phyloP scores from a whole-genome alignment of 2,888 invertebrate genomes.

The Buathra laborator region DNA sequence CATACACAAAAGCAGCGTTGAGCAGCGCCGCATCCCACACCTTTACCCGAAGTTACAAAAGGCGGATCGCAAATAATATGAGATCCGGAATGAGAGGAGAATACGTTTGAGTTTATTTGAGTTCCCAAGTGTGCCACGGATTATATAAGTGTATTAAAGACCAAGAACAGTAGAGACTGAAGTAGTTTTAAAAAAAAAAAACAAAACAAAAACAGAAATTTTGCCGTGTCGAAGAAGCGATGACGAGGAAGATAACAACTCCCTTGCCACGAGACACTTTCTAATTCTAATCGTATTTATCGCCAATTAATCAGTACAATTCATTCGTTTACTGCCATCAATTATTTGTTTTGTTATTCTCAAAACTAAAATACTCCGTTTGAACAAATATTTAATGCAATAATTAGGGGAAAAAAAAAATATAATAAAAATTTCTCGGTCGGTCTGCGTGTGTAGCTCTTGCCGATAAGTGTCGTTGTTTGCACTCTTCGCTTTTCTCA shows the following conservation, averaged over 20 bases:
- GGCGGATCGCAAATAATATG: constrained; percentile 80
- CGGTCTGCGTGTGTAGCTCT: neutral
- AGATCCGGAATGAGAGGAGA: constrained; percentile 70
- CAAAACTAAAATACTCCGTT: constrained; percentile 41
- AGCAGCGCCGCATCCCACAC: constrained; percentile 83
- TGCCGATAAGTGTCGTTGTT: constrained; percentile 26
- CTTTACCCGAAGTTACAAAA: constrained; percentile 83
- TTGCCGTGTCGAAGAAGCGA: constrained; percentile 46
- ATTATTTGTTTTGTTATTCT: neutral
- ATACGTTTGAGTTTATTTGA: constrained; percentile 68
- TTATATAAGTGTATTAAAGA: constrained; percentile 66
- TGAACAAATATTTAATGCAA: constrained; percentile 19
- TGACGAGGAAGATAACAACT: constrained; percentile 35
- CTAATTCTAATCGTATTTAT: constrained; percentile 59
- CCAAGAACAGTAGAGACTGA: constrained; percentile 68
- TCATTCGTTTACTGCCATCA: constrained; percentile 37
- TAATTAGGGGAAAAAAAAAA: neutral
- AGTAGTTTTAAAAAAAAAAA: constrained; percentile 51
- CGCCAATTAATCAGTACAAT: constrained; percentile 50
- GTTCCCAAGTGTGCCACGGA: constrained; percentile 71
- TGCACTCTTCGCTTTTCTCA: constrained; percentile 36
- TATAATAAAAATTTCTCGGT: constrained; percentile 3
- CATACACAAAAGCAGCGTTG: constrained; percentile 83
- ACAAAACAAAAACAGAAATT: constrained; percentile 23
- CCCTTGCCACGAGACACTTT: constrained; percentile 35